A percentile compares a stretch with the other conserved stretches of the same genome.
phyloP scores from a whole-genome alignment of 2,888 invertebrate genomes.

The Dryococelus australis region DNA sequence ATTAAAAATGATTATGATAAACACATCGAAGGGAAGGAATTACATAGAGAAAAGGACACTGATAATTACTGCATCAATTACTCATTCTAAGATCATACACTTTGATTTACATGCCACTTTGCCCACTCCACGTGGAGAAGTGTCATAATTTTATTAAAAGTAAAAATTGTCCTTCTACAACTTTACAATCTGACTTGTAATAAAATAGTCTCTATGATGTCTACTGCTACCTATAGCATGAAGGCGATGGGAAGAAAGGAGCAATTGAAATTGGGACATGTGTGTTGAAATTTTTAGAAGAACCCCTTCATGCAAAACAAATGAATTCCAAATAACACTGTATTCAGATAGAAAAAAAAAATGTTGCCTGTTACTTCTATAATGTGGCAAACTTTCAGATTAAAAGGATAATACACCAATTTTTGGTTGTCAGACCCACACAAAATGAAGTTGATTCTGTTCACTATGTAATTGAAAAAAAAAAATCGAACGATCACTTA shows the following conservation, averaged over 20 bases:
- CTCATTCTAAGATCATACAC: too few species aligned
- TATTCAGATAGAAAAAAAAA: slow-evolving; percentile 31
- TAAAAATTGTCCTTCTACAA: too few species aligned
- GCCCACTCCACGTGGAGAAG: too few species aligned
- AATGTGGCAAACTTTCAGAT: too few species aligned
- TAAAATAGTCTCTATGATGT: not conserved
- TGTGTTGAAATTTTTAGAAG: slow-evolving; percentile 5
- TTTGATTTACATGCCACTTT: too few species aligned
- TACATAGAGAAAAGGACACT: not conserved
- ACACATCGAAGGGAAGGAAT: slow-evolving; percentile 17
- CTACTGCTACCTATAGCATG: slow-evolving; percentile 8
- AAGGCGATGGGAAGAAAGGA: not conserved
- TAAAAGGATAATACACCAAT: too few species aligned
- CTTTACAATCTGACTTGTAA: not conserved
- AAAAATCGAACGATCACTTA: too few species aligned
- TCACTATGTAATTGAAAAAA: too few species aligned
- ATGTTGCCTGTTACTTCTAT: slow-evolving; percentile 31
- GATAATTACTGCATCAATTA: too few species aligned
- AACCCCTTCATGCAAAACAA: not conserved
- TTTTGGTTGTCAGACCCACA: too few species aligned
- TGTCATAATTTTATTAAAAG: too few species aligned
- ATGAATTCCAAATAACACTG: not conserved
- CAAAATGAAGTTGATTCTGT: too few species aligned
- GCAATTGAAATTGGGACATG: slow-evolving; percentile 2
- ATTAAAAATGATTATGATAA: not conserved